phyloP scores from a whole-genome alignment of 2,888 invertebrate species.

The Agriopis aurantiaria region DNA sequence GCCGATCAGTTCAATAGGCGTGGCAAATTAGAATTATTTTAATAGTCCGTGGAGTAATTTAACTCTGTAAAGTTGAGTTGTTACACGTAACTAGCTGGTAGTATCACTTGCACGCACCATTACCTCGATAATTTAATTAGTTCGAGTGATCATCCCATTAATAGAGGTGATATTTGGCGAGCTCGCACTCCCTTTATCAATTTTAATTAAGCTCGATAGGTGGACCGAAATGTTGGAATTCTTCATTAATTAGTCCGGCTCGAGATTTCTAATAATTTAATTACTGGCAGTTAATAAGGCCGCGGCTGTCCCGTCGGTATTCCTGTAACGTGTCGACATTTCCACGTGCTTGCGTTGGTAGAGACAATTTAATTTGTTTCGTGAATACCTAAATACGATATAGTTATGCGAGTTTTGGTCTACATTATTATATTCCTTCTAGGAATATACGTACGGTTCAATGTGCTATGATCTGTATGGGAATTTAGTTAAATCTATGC shows the following conservation, averaged over 20 bases:
- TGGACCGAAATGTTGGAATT: constrained; percentile 85
- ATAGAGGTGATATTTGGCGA: constrained; percentile 84
- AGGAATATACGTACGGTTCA: neutral
- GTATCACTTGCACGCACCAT: constrained; percentile 84
- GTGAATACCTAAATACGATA: constrained; percentile 29
- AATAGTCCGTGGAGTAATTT: constrained; percentile 14
- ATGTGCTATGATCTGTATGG: neutral
- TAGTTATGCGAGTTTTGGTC: neutral
- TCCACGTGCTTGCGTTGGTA: constrained; percentile 54
- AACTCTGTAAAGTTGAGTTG: constrained; percentile 1
- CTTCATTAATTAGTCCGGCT: constrained; percentile 84
- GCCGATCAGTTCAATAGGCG: constrained; percentile 1
- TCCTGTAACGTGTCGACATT: constrained; percentile 72
- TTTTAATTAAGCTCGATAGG: constrained; percentile 85
- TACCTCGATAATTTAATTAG: constrained; percentile 85
- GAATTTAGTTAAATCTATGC: neutral
- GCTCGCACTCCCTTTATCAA: constrained; percentile 82
- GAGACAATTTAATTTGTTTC: constrained; percentile 52
- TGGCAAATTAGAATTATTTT: neutral
- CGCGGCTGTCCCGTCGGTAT: constrained; percentile 70
- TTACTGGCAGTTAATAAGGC: constrained; percentile 82
- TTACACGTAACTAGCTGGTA: constrained; percentile 40
- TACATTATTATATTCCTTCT: neutral
- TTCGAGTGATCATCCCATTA: constrained; percentile 85
- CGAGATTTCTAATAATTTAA: constrained; percentile 86